Base-by-base conservation (phyloP, 2,888 invertebrate species). In the Mechanitis messenoides region DNA sequence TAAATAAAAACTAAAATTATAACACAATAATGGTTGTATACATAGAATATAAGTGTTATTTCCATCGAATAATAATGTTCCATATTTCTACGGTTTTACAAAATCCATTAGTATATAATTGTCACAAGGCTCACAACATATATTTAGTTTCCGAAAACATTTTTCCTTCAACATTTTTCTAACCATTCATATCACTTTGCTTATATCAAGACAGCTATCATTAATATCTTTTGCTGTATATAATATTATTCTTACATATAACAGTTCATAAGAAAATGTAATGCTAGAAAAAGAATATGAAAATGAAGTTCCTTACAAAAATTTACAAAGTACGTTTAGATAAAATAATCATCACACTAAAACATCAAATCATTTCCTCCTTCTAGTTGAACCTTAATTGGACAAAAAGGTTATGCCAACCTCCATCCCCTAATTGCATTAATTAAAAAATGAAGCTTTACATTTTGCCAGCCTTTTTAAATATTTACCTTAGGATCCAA, bases 401-500 rank as follows among this genome's bases (percentile, higher is more conserved):
- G 69, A 68, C 69, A 71, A 69, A 64, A 72, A 69, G 67, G 73
- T 72, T 74, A 74, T 74, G 72, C 72, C 66, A 68, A 71, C 75
- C 66, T 71, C 74, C 72, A 77, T 77, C 72, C 80, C 77, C 73
- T 86, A 86, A 87, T 87, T 86, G 84, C 84, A 77, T 79, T 83
- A 84, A 85, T 86, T 84, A 83, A 85, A 86, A 85, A 80, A 83
- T 78, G 81, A 85, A 85, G 81, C 80, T 81, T 78, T 79, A 81
- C 83, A 78, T 81, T 81, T 76, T 72, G 77, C 77, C 78, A 77
- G 75, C 84, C 83, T 85, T 85, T 85, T 85, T 82, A 87, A 87
- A 87, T 87, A 85, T 87, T 88, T 86, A 85, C 80, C 78, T 84
- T 81, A 78, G 79, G 83, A 84, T 85, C 87, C 87, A 87, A 88